Base-by-base conservation (phyloP, 2,113 vertebrate genomes). In the Poeciliopsis turrubarensis region DNA sequence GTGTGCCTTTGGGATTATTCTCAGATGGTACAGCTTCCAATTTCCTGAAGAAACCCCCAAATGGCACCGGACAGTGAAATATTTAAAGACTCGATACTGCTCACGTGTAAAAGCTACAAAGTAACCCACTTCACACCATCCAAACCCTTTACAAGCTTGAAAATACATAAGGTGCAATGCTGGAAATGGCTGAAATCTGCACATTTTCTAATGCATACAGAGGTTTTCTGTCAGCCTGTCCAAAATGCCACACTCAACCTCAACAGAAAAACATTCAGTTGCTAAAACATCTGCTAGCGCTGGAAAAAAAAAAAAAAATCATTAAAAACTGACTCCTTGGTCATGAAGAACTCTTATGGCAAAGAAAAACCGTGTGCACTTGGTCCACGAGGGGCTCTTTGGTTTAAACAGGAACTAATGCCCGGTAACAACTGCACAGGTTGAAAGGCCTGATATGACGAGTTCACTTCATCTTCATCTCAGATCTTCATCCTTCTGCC, bases 351-450 rank as follows among this genome's bases (percentile, higher is more conserved):
- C 44, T 19, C 25, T 61, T 60, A 47, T 1, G 60, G 65, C n/a
- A 61, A 60, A 22, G 27, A 41, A 26, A 60, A 79, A 54, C 67
- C 5, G 7, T 11, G 60, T 3, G 44, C 3, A 39, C 27, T 31
- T 44, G 60, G 68, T 70, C 68, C 31, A 70, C 27, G 64, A 47
- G 34, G 29, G 9, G 39, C 29, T 86, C 78, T 88, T 86, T 89
- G 81, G 86, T 77, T 81, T 71, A 27, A 77, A 72, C 69, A 74
- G 22, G 34, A 83, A 77, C 3, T 27, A 37, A 64, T 54, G 72
- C 12, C 62, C 57, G 72, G 14, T 27, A 19, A 72, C 30, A 76
- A 27, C 27, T 71, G 76, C 68, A 65, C 34, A 34, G 63, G 71
- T 19, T 11, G 25, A 63, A 70, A 69, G 69, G 62, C 74, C 69